Evolutionary conservation across 2,888 invertebrate species (phyloP).

Genomic region (Eristalis tenax): DNA sequence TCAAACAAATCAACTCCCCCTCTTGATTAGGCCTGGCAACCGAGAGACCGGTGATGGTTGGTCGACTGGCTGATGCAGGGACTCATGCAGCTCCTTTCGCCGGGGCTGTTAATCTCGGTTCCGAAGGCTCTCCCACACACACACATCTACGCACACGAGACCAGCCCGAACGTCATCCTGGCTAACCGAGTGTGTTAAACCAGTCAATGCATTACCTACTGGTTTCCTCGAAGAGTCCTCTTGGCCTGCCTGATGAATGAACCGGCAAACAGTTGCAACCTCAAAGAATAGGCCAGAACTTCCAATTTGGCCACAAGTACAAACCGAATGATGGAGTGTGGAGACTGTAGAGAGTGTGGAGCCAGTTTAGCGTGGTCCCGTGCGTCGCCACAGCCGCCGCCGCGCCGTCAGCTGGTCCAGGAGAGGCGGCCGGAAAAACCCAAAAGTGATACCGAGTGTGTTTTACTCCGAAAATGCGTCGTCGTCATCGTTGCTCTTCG

Average conservation of each 20-base stretch:
- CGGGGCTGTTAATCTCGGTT: slow-evolving; percentile 65
- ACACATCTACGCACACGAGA: too few relatives aligned
- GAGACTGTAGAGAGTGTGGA: neutral
- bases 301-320: slow-evolving; percentile 80
- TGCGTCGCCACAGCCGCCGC: too few relatives aligned
- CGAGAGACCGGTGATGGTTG: slow-evolving; percentile 7
- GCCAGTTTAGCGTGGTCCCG: neutral
- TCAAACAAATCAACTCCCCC: slow-evolving; percentile 70
- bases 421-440: slow-evolving; percentile 44
- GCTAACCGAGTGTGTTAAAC: slow-evolving; percentile 70
- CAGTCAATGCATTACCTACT: slow-evolving; percentile 57
- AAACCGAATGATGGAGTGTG: slow-evolving; percentile 76
- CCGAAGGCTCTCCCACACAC: slow-evolving; percentile 31
- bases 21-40: slow-evolving; percentile 69
- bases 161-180: slow-evolving; percentile 25
- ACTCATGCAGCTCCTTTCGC: slow-evolving; percentile 22
- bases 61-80: slow-evolving; percentile 8
- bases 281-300: slow-evolving; percentile 68
- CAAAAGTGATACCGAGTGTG: slow-evolving; percentile 59
- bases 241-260: slow-evolving; percentile 26
- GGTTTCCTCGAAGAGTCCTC: too few relatives aligned
- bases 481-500: neutral
- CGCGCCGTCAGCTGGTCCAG: slow-evolving; percentile 44
- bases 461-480: slow-evolving; percentile 12
- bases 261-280: slow-evolving; percentile 45